phyloP scores from a whole-genome alignment of 1,140 invertebrate genomes.

The Aphaenogaster rudis region DNA sequence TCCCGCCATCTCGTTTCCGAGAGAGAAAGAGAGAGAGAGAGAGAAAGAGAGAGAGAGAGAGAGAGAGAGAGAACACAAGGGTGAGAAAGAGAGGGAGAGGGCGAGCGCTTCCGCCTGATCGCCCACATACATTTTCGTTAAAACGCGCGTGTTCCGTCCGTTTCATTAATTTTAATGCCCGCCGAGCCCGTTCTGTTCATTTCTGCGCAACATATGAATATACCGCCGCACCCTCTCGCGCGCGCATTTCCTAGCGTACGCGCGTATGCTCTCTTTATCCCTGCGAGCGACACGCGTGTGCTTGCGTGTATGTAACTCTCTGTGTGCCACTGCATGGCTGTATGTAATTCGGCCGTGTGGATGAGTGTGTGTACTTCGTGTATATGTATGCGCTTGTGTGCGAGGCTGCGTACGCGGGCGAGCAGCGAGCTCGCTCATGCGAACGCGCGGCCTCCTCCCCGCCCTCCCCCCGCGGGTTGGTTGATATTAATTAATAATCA shows the following conservation, averaged over 20 bases:
- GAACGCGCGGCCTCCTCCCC: conserved; percentile 73
- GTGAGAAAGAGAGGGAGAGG: background rate
- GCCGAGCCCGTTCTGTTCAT: conserved; percentile 83
- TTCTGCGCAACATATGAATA: conserved; percentile 84
- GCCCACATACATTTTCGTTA: conserved; percentile 83
- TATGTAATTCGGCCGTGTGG: background rate
- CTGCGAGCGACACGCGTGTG: conserved; percentile 49
- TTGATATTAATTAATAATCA: conserved; percentile 87
- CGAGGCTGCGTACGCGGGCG: conserved; percentile 67
- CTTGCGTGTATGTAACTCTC: background rate
- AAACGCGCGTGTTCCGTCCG: conserved; percentile 83
- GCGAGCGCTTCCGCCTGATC: conserved; percentile 81
- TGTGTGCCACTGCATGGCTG: background rate
- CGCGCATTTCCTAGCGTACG: conserved; percentile 45
- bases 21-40: conserved; percentile 23
- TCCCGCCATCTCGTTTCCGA: conserved; percentile 17
- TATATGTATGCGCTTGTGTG: background rate
- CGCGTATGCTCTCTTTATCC: conserved; percentile 60
- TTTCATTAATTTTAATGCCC: conserved; percentile 86
- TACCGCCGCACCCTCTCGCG: conserved; percentile 53
- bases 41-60: conserved; percentile 21
- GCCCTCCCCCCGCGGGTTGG: conserved; percentile 71
- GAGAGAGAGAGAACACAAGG: conserved; percentile 27
- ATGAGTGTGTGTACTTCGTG: background rate
- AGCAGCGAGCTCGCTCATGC: conserved; percentile 76